phyloP scores from a whole-genome alignment of 1,140 invertebrate species.

The Bombus impatiens region DNA sequence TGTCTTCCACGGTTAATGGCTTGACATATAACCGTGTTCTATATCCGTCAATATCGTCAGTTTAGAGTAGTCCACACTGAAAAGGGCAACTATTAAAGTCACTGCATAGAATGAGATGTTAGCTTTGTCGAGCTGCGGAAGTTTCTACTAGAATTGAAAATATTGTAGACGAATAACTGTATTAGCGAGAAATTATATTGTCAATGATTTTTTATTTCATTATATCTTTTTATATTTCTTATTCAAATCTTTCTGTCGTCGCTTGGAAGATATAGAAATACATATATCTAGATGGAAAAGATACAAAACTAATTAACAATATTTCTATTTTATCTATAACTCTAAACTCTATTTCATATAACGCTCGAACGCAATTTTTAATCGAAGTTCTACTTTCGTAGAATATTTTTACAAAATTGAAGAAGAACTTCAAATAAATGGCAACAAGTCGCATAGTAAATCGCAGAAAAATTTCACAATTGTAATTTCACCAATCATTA shows the following conservation, averaged over 20 bases:
- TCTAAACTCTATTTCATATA: too few species aligned
- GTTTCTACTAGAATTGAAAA: not conserved
- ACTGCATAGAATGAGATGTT: not conserved
- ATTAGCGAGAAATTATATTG: not conserved
- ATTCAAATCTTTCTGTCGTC: not conserved
- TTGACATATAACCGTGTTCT: not conserved
- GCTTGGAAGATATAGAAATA: not conserved
- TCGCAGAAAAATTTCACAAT: not conserved
- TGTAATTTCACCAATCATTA: not conserved
- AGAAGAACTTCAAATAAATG: too few species aligned
- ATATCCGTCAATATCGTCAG: not conserved
- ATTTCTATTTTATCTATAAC: too few species aligned
- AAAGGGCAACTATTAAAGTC: not conserved
- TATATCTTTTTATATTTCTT: not conserved
- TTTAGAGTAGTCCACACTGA: not conserved
- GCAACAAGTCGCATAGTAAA: too few species aligned
- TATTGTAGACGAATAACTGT: not conserved
- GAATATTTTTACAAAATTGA: too few species aligned
- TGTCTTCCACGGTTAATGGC: constrained; percentile 9
- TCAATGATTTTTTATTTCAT: not conserved
- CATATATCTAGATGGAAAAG: not conserved
- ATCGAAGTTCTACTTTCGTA: too few species aligned
- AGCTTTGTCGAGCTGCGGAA: not conserved
- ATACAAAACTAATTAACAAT: not conserved
- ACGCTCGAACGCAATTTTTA: too few species aligned